These are phyloP conservation scores for Echinops telfairi DNA, from an alignment of 2,113 vertebrate genomes.

Conservation along the genomic window DNA sequence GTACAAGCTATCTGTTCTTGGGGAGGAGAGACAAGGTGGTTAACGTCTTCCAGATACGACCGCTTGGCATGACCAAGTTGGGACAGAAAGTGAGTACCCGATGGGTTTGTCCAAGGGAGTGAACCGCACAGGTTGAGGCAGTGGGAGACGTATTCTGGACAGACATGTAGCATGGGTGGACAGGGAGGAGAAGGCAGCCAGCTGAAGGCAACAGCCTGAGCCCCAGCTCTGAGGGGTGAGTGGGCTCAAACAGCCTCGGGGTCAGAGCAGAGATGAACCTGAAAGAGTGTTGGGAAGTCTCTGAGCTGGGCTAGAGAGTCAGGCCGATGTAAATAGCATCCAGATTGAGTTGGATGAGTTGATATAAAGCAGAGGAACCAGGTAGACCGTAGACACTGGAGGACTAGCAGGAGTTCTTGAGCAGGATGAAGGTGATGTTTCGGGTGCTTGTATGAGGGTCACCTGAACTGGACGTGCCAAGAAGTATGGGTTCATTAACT, in stretches of 20 bases:
- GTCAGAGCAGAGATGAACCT: neutral
- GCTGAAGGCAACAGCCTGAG: neutral
- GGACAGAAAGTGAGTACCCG: neutral
- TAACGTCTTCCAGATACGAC: constrained; percentile 47
- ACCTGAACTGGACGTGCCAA: neutral
- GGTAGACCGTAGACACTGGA: neutral
- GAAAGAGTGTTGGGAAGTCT: neutral
- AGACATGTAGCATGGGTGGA: neutral
- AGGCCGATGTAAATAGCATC: neutral
- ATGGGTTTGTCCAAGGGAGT: neutral
- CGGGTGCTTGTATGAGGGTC: neutral
- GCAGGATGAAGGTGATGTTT: neutral
- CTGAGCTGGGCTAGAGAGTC: neutral
- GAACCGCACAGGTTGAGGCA: neutral
- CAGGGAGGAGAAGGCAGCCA: neutral
- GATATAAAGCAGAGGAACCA: neutral
- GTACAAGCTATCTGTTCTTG: neutral
- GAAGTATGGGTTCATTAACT: neutral
- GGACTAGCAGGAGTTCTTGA: neutral
- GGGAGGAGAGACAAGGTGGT: constrained; percentile 41
- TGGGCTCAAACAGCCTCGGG: neutral
- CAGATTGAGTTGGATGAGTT: too few species aligned
- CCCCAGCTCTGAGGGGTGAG: neutral
- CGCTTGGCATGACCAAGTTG: constrained; percentile 35
- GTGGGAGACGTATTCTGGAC: neutral